Conservation (phyloP, 2,888 invertebrate species). For the Xestia xanthographa region DNA sequence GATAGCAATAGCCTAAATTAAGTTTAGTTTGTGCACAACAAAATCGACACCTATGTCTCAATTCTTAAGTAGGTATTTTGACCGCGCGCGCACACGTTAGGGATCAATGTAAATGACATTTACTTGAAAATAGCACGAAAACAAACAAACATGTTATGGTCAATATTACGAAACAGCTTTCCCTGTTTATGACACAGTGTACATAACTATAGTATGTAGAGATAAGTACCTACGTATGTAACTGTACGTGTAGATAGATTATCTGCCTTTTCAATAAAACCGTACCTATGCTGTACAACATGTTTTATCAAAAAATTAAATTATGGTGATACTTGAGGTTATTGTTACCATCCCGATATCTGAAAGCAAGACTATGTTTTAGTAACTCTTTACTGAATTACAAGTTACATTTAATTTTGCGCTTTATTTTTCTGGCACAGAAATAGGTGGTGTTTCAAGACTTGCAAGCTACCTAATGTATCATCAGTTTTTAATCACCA, state of each 20-base stretch:
- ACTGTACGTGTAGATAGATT: constrained; percentile 19
- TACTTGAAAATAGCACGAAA: constrained; percentile 10
- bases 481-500: too few relatives aligned
- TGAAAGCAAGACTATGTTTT: not conserved
- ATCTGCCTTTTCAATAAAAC: constrained; percentile 38
- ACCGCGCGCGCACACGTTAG: not conserved
- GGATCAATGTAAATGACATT: constrained; percentile 23
- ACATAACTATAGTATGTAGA: not conserved
- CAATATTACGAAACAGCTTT: constrained; percentile 11
- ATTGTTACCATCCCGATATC: not conserved
- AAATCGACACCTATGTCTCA: too few relatives aligned
- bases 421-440: too few relatives aligned
- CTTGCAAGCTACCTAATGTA: too few relatives aligned
- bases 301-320: constrained; percentile 44
- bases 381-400: not conserved
- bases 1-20: too few relatives aligned
- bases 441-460: too few relatives aligned
- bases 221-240: constrained; percentile 2
- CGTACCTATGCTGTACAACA: not conserved
- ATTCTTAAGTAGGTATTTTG: too few relatives aligned
- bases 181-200: constrained; percentile 2
- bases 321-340: constrained; percentile 27
- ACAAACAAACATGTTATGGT: constrained; percentile 37
- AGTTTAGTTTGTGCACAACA: too few relatives aligned
- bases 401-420: too few relatives aligned